Base-by-base conservation (phyloP, 2,888 invertebrate species). In the Coleophora deauratella region DNA sequence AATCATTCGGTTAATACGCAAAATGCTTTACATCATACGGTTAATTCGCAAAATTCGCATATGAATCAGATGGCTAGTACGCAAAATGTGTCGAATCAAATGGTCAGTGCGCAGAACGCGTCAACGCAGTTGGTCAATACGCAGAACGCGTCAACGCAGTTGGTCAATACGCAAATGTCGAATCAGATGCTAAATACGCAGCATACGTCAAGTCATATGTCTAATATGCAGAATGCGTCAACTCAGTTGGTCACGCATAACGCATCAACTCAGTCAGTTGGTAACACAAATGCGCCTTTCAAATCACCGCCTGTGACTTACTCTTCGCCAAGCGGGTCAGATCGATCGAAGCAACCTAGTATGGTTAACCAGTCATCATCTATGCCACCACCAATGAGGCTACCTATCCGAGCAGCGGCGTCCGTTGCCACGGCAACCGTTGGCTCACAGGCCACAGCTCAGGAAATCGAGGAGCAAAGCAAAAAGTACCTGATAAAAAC, bases 401-500 rank as follows among this genome's bases (percentile, higher is more conserved):
- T 78, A 14, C 81, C 81, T 0, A 46, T 69, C 13, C 51, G 81
- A 39, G 64, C 74, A 9, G 57, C 60, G 2, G 55, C 65, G 1
- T 70, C 78, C 0, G 79, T 77, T 0, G 54, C 74, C 51, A 78
- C 86, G 38, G 69, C 86, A 50, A 73, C 84, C 42, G 86, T 84
- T 10, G 82, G 77, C 45, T 79, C 80, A 0, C 63, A 88, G 71
- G 72, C 80, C 57, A 57, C 88, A 55, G 58, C 90, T 63, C 71
- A 88, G 63, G 89, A 88, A 39, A 89, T 88, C 36, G 87, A 88
- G 45, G 90, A 90, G 45, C 91, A 91, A 62, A 90, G 88, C 70
- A 89, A 91, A 59, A 93, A 93, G 79, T 94, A 93, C 86, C 90
- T 96, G 35, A 95, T 96, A 55, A 97, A 96, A 85, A 96, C 96